Evolutionary conservation across 1,140 invertebrate species (phyloP).

Genomic region (Drosophila micromelanica): DNA sequence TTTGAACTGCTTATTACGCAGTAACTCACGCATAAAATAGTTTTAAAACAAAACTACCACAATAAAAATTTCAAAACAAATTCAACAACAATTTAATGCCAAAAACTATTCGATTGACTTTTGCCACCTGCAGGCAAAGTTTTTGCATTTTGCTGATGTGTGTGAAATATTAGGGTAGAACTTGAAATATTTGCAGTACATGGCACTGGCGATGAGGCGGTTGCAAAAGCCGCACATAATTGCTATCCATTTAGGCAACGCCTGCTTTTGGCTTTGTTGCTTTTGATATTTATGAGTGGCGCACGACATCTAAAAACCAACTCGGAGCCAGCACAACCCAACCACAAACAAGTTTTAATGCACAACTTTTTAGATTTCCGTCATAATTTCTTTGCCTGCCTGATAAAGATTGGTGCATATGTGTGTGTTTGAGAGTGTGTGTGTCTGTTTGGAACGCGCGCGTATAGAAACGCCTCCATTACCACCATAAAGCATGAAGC

Average conservation of each 20-base stretch:
- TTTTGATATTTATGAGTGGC: constrained; percentile 64
- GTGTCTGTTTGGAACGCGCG: neutral
- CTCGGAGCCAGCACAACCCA: constrained; percentile 28
- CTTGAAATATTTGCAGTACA: constrained; percentile 9
- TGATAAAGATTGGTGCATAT: constrained; percentile 69
- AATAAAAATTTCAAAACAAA: neutral
- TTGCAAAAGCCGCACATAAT: constrained; percentile 46
- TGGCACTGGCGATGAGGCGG: neutral
- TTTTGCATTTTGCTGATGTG: constrained; percentile 1
- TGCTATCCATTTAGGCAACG: constrained; percentile 65
- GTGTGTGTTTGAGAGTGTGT: constrained; percentile 22
- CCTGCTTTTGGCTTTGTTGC: constrained; percentile 54
- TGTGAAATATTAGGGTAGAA: neutral
- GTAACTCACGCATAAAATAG: too few species aligned
- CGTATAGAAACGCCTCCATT: constrained; percentile 49
- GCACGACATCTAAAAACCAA: constrained; percentile 39
- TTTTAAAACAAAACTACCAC: too few species aligned
- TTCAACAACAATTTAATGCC: neutral
- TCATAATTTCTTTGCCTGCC: constrained; percentile 75
- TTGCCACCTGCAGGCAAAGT: constrained; percentile 6
- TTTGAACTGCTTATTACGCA: too few species aligned
- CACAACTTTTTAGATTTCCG: constrained; percentile 82
- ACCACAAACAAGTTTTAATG: constrained; percentile 81
- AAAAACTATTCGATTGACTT: neutral
- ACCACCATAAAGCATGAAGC: constrained; percentile 68